Evolutionary conservation across 2,797 vertebrate species (phyloP).

Genomic region (Mionectes olivaceus): DNA sequence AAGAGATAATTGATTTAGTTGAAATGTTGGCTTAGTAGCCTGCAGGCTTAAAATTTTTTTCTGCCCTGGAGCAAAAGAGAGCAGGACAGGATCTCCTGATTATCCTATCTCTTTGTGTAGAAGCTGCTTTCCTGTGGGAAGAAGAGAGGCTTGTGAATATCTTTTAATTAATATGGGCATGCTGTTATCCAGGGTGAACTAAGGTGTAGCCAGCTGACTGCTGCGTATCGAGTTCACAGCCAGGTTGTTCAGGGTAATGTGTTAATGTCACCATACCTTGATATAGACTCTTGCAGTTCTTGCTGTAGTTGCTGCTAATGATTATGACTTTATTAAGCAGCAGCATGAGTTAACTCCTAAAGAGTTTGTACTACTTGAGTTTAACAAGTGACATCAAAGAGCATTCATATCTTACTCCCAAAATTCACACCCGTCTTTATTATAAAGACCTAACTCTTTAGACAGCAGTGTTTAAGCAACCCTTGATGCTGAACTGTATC

Average conservation of each 20-base stretch:
- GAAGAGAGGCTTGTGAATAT: neutral
- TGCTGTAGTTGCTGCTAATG: neutral
- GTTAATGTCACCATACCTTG: neutral
- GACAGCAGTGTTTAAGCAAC: neutral
- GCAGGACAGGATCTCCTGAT: neutral
- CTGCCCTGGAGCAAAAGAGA: neutral
- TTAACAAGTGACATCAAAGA: neutral
- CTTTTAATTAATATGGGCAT: neutral
- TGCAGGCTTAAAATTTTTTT: neutral
- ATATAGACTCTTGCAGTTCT: neutral
- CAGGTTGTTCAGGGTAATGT: neutral
- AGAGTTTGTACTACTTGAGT: neutral
- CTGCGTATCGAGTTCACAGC: neutral
- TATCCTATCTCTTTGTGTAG: neutral
- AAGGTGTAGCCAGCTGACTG: neutral
- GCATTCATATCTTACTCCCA: neutral
- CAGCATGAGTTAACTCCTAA: neutral
- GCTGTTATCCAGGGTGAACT: neutral
- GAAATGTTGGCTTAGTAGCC: neutral
- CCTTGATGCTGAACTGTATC: neutral
- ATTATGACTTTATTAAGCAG: neutral
- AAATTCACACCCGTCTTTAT: neutral
- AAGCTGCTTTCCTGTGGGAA: neutral
- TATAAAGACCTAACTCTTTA: neutral
- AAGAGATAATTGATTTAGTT: neutral